Base-by-base conservation (phyloP, 2,797 vertebrate genomes). In the Sitta carolinensis region DNA sequence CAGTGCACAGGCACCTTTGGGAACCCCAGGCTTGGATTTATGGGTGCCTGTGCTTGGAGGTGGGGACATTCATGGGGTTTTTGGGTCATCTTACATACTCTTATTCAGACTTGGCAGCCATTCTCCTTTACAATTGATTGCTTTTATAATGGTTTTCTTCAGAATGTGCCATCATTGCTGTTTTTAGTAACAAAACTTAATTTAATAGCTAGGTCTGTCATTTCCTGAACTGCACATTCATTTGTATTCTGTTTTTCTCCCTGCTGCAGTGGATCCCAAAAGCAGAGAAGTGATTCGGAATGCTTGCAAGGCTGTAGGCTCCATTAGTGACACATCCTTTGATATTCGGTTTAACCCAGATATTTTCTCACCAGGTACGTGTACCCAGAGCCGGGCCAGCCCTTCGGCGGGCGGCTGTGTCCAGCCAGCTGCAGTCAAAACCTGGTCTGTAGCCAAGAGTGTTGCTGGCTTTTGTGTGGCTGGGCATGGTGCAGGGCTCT, bases 341-440 rank as follows among this genome's bases (percentile, higher is more conserved):
- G 99, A 99, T 80, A 99, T 99, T 69, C 99, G 99, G 84, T 99
- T 99, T 97, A 99, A 99, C 97, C 99, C 99, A 3, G 99, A 99
- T 94, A 99, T 99, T 96, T 99, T 99, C 97, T 99, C 99, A 4
- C 99, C 99, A 97, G 99, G 99, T 99, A 96, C 0, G 95, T 77
- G 57, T 19, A 9, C 51, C 23, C 40, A 50, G 80, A n/a, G 63
- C 43, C 26, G 47, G 3, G 25, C 26, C 30, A 55, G 32, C 14
- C 45, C 69, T 43, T 29, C 54, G 16, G 51, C 36, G 34, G 9
- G n/a, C 3, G 1, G 21, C 55, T 16, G 13, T 25, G 50, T 77
- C 36, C 73, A 52, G 84, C 62, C 62, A 61, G 55, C 68, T 83
- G 51, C 68, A 72, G 64, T 25, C 58, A 43, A 32, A 26, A 36